Evolutionary conservation across 2,797 vertebrate genomes (phyloP), one percentile per base, ranked within the genome.

Genomic region (Naso thynnoides): DNA sequence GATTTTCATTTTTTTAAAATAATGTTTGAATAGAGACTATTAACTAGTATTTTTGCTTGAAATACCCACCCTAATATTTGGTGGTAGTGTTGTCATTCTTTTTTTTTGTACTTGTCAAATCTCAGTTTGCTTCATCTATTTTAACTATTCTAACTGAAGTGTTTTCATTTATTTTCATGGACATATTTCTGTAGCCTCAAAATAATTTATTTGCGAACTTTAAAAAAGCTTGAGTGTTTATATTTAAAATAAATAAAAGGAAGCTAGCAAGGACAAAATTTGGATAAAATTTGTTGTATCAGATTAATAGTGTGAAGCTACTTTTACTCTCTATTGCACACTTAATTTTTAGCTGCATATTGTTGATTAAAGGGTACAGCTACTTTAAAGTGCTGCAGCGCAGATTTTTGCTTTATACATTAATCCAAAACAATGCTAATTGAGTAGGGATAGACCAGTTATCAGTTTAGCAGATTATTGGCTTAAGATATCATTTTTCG

Each of bases 251-350:
- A 6, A 23, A 7, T n/a, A n/a, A n/a, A n/a, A n/a, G n/a, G 42
- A 10, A 62, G 38, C 6, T 9, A n/a, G 24, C 13, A 16, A 44
- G 19, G n/a, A 3, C 9, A n/a, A n/a, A n/a, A n/a, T n/a, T n/a
- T n/a, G n/a, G n/a, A 58, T 44, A 57, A 54, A 31, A 73, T 45
- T 3, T 45, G 56, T 57, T 58, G 45, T 31, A 77, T 49, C 18
- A 18, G 33, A 41, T 59, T 49, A n/a, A 3, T 18, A 27, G 27
- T 56, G 44, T 67, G 29, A 29, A 42, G 47, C 10, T 27, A 3
- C 13, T 21, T 50, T 63, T 21, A 47, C 38, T 29, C 18, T 24
- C 7, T 10, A 6, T 16, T 5, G 8, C 8, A 36, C 0, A 53
- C 39, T 9, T 15, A 13, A 59, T 53, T 10, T 54, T 21, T 63